Percentiles rank a stretch among this genome's conserved stretches.
Conservation (phyloP, 2,113 vertebrate species). For the Hypomesus transpacificus region DNA sequence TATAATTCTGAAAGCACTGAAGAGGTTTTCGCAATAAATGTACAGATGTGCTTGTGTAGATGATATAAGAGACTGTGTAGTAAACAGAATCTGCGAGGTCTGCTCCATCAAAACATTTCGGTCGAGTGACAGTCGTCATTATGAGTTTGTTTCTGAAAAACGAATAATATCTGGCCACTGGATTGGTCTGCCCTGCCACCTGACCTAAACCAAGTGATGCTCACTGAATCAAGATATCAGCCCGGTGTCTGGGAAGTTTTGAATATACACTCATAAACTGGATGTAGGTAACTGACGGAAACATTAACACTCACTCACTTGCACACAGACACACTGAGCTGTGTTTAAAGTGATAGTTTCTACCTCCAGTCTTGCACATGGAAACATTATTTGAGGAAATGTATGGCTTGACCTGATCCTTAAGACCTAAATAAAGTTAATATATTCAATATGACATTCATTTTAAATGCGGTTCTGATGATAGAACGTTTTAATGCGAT, state of each 20-base stretch:
- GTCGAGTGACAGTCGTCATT: too few relatives aligned
- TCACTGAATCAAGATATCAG: constrained; percentile 40
- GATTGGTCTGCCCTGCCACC: not conserved
- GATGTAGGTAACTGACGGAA: constrained; percentile 28
- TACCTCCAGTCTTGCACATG: constrained; percentile 70
- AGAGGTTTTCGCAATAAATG: constrained; percentile 62
- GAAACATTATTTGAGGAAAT: constrained; percentile 58
- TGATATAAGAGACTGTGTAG: constrained; percentile 1
- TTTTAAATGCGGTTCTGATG: constrained; percentile 58
- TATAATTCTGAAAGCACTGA: constrained; percentile 33
- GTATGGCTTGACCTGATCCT: constrained; percentile 52
- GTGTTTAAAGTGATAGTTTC: constrained; percentile 55
- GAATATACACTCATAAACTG: constrained; percentile 15
- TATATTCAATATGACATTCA: constrained; percentile 47
- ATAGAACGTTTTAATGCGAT: constrained; percentile 61
- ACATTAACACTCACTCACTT: constrained; percentile 2
- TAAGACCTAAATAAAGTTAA: constrained; percentile 51
- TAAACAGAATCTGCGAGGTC: not conserved
- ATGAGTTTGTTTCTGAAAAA: not conserved
- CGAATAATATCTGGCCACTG: constrained; percentile 13
- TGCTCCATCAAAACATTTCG: too few relatives aligned
- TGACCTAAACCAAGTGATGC: constrained; percentile 14
- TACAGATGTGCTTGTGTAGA: constrained; percentile 41
- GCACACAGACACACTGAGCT: constrained; percentile 41
- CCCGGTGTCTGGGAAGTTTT: constrained; percentile 43